Conservation (phyloP, 2,888 invertebrate species). For the Steinernema scapterisci region DNA sequence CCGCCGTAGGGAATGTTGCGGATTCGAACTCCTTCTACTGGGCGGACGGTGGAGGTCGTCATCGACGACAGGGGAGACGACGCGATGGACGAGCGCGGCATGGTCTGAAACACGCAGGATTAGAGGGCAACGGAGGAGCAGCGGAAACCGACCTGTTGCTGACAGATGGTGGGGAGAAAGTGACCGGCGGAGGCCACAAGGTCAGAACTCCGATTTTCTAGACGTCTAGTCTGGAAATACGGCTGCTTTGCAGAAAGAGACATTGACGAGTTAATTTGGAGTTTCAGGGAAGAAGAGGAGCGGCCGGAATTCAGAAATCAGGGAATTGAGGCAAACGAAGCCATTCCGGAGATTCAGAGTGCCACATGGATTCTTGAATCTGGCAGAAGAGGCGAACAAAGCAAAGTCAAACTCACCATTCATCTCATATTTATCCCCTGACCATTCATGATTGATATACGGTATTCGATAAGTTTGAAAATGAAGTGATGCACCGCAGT, state of each 20-base stretch:
- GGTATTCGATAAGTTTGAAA: too few species aligned
- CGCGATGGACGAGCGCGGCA: conserved; percentile 16
- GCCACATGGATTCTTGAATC: too few species aligned
- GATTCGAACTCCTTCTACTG: not conserved
- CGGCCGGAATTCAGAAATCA: too few species aligned
- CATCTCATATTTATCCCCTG: too few species aligned
- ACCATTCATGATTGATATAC: too few species aligned
- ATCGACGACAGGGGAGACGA: not conserved
- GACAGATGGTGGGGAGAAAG: not conserved
- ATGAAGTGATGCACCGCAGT: too few species aligned
- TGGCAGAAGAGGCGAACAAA: too few species aligned
- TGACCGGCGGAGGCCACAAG: not conserved
- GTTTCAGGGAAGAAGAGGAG: too few species aligned
- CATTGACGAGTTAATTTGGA: too few species aligned
- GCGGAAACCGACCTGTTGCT: conserved; percentile 7
- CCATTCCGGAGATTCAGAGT: too few species aligned
- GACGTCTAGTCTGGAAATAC: not conserved
- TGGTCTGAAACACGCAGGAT: not conserved
- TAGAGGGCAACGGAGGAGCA: not conserved
- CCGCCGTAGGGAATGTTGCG: conserved; percentile 10
- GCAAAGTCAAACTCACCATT: too few species aligned
- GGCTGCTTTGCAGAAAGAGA: not conserved
- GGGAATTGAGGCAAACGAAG: too few species aligned
- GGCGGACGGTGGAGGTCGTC: not conserved
- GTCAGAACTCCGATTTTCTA: not conserved